Evolutionary conservation across 2,888 invertebrate species (phyloP).

Genomic region (Cheilosia vernalis): DNA sequence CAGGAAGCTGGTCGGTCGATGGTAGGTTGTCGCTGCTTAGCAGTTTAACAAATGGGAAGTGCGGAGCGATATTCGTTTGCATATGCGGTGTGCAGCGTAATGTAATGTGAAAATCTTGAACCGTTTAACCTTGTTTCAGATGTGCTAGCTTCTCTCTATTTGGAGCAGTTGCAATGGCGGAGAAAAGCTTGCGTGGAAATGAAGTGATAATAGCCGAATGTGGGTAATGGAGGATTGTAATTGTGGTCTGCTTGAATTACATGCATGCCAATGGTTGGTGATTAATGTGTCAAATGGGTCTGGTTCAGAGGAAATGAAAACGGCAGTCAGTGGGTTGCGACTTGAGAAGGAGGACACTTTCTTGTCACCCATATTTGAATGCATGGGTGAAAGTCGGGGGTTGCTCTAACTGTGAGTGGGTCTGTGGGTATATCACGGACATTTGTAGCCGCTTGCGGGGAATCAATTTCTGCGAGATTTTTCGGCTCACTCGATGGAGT

Average conservation of each 20-base stretch:
- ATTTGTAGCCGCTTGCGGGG: too few species aligned
- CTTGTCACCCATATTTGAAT: too few species aligned
- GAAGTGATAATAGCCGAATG: slow-evolving; percentile 56
- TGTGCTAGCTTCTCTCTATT: slow-evolving; percentile 8
- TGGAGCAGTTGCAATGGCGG: slow-evolving; percentile 24
- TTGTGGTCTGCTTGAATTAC: slow-evolving; percentile 59
- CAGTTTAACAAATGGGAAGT: slow-evolving; percentile 15
- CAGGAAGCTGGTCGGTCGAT: slow-evolving; percentile 42
- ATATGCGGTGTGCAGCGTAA: slow-evolving; percentile 40
- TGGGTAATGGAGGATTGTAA: slow-evolving; percentile 57
- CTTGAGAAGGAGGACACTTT: not conserved
- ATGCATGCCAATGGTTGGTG: slow-evolving; percentile 8
- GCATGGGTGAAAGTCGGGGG: too few species aligned
- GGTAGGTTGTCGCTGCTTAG: slow-evolving; percentile 13
- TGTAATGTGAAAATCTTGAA: slow-evolving; percentile 59
- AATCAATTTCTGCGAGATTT: too few species aligned
- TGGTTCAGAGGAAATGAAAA: slow-evolving; percentile 10
- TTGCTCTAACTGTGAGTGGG: too few species aligned
- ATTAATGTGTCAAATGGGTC: slow-evolving; percentile 45
- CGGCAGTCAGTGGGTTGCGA: not conserved
- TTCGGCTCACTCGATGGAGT: too few species aligned
- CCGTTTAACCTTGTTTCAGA: slow-evolving; percentile 59
- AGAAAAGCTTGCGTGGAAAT: slow-evolving; percentile 25
- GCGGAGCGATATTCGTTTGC: slow-evolving; percentile 64
- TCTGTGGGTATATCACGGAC: not conserved